A percentile compares a stretch with the other conserved stretches of the same genome.
Conservation (phyloP, 2,113 vertebrate species). For the Epinephelus moara region DNA sequence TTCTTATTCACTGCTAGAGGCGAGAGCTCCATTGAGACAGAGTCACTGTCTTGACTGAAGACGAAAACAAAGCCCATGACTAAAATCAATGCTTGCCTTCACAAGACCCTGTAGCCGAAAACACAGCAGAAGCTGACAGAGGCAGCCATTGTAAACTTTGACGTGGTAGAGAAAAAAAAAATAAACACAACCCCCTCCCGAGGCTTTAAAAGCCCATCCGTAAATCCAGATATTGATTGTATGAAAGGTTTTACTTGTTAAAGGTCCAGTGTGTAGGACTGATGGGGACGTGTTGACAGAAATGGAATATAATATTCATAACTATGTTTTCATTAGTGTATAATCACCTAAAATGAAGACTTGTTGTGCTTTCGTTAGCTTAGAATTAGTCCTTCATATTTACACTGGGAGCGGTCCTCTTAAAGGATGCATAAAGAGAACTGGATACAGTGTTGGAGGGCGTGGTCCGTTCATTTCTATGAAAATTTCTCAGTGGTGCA, state of each 20-base stretch:
- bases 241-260: conserved; percentile 42
- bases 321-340: too few relatives aligned
- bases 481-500: too few relatives aligned
- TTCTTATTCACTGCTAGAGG: conserved; percentile 71
- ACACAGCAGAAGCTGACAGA: conserved; percentile 34
- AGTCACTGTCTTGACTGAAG: conserved; percentile 54
- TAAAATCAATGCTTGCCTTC: conserved; percentile 69
- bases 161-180: conserved; percentile 36
- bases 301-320: too few relatives aligned
- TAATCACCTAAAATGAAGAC: too few relatives aligned
- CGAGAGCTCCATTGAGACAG: conserved; percentile 60
- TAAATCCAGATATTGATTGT: conserved; percentile 54
- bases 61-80: conserved; percentile 66
- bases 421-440: too few relatives aligned
- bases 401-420: too few relatives aligned
- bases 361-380: too few relatives aligned
- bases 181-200: conserved; percentile 3
- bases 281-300: too few relatives aligned
- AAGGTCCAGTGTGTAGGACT: background rate
- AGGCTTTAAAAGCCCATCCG: conserved; percentile 29
- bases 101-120: conserved; percentile 39
- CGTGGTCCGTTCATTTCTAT: too few relatives aligned
- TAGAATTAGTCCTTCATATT: too few relatives aligned
- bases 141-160: conserved; percentile 50
- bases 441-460: too few relatives aligned